Conservation (phyloP, 2,797 vertebrate species). For the Euthynnus affinis region DNA sequence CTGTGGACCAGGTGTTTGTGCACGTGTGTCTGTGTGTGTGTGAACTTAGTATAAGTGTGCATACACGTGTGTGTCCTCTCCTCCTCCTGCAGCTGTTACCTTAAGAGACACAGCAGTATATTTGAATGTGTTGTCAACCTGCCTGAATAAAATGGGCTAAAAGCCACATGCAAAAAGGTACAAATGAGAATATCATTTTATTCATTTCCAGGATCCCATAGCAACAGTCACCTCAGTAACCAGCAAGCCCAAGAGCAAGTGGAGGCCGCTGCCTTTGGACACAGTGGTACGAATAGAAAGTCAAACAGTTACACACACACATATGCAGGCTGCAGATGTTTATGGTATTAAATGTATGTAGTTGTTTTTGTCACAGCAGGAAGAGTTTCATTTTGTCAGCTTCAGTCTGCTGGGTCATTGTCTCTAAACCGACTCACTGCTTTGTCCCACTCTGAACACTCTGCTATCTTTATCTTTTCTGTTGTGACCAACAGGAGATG, state of each 20-base stretch:
- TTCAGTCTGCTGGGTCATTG: neutral
- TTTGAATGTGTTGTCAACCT: constrained; percentile 39
- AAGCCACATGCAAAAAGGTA: constrained; percentile 40
- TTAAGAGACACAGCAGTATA: constrained; percentile 4
- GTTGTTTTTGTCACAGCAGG: neutral
- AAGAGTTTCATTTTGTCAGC: neutral
- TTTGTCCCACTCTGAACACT: constrained; percentile 17
- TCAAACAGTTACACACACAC: constrained; percentile 12
- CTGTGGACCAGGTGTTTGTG: neutral
- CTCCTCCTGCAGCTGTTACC: constrained; percentile 23
- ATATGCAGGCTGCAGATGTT: neutral
- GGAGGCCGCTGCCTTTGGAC: constrained; percentile 96
- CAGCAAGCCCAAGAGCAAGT: constrained; percentile 98
- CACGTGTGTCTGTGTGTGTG: constrained; percentile 17
- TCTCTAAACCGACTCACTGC: neutral
- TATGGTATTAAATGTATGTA: neutral
- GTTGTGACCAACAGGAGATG: constrained; percentile 87
- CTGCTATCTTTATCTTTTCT: constrained; percentile 18
- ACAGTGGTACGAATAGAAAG: constrained; percentile 91
- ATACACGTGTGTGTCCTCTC: constrained; percentile 7
- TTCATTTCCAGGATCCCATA: constrained; percentile 89
- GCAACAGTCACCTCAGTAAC: constrained; percentile 93
- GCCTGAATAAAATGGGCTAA: constrained; percentile 48
- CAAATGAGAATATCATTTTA: constrained; percentile 52
- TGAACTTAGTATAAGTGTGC: neutral